Conservation (phyloP, 2,797 vertebrate genomes). For the Graptemys geographica region DNA sequence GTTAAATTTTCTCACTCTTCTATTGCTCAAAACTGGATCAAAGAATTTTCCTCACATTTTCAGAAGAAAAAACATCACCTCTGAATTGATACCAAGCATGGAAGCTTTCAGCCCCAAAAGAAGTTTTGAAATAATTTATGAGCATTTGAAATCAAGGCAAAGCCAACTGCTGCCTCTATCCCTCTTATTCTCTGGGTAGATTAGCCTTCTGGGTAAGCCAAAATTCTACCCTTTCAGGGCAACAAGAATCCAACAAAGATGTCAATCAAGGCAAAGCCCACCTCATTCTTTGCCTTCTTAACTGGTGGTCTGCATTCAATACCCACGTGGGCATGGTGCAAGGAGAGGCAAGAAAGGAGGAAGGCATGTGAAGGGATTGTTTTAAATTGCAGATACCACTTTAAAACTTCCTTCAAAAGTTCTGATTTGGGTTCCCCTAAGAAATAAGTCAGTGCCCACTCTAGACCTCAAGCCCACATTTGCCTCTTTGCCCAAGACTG, state of each 20-base stretch:
- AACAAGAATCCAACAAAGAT: neutral
- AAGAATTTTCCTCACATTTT: constrained; percentile 8
- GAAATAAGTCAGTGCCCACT: neutral
- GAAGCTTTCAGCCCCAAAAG: neutral
- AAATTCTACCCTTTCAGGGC: neutral
- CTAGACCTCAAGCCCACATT: neutral
- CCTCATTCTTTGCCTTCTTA: neutral
- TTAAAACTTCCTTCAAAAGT: neutral
- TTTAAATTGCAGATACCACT: too few species aligned
- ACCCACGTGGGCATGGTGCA: neutral
- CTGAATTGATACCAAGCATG: neutral
- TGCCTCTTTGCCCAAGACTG: neutral
- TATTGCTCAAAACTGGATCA: neutral
- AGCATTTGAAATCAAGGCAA: constrained; percentile 16
- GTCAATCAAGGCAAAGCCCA: neutral
- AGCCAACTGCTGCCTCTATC: neutral
- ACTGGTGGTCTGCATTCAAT: neutral
- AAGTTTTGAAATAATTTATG: neutral
- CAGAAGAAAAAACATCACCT: neutral
- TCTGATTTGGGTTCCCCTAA: neutral
- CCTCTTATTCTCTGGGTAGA: neutral
- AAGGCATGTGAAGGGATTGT: neutral
- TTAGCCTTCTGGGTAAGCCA: neutral
- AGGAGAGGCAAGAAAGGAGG: neutral
- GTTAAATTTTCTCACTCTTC: neutral